phyloP scores from a whole-genome alignment of 2,113 vertebrate species.

The Bos taurus region DNA sequence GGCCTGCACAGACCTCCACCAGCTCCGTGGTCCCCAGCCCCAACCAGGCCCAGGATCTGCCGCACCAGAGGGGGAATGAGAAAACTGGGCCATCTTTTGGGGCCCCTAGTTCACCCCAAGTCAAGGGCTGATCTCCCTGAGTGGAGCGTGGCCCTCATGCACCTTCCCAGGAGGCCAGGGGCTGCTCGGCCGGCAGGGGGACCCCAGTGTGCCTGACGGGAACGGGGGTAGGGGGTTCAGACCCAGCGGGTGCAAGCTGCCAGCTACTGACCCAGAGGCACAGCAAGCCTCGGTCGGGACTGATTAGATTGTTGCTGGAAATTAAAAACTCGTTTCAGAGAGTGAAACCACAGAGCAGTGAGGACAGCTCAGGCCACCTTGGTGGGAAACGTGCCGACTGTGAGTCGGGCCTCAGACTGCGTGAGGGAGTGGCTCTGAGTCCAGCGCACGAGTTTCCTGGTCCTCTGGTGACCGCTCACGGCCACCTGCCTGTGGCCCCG shows the following conservation, averaged over 20 bases:
- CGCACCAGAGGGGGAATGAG: not conserved
- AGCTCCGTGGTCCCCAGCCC: not conserved
- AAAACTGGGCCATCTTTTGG: not conserved
- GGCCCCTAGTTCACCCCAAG: not conserved
- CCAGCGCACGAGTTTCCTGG: not conserved
- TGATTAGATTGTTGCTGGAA: constrained; percentile 22
- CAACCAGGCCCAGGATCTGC: not conserved
- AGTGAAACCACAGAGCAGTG: not conserved
- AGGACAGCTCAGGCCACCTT: not conserved
- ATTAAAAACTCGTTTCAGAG: constrained; percentile 10
- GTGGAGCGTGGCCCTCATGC: not conserved
- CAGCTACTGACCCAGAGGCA: constrained; percentile 36
- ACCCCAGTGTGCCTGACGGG: not conserved
- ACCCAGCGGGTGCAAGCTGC: not conserved
- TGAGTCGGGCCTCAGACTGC: not conserved
- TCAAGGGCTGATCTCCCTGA: not conserved
- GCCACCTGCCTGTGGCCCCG: not conserved
- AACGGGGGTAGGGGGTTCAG: not conserved
- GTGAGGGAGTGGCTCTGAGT: not conserved
- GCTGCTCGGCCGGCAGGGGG: not conserved
- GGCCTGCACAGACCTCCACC: not conserved
- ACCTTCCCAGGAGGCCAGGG: not conserved
- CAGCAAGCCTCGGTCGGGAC: not conserved
- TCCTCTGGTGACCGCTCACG: not conserved
- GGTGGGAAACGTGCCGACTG: not conserved